phyloP scores from a whole-genome alignment of 2,888 invertebrate species.

The Pyrrhia umbra region DNA sequence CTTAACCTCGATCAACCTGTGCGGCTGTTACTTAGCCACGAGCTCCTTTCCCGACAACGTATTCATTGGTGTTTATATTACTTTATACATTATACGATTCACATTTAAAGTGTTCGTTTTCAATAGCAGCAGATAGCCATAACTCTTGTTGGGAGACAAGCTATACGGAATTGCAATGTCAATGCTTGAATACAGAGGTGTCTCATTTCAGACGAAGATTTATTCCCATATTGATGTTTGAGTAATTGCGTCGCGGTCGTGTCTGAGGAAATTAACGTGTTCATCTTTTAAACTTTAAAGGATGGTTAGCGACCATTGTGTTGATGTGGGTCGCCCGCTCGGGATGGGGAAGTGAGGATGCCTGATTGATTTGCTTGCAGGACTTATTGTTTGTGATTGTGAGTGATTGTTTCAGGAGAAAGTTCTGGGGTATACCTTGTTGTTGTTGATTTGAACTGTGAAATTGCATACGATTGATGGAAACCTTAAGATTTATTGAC shows the following conservation, averaged over 20 bases:
- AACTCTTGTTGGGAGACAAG: constrained; percentile 62
- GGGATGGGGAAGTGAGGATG: constrained; percentile 39
- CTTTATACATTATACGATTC: constrained; percentile 44
- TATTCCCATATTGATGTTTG: constrained; percentile 64
- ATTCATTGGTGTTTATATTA: constrained; percentile 27
- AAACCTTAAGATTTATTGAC: not conserved
- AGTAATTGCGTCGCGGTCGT: constrained; percentile 54
- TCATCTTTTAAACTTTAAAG: constrained; percentile 51
- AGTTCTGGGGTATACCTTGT: not conserved
- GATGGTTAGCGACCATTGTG: constrained; percentile 51
- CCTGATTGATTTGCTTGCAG: constrained; percentile 44
- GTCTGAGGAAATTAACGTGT: constrained; percentile 58
- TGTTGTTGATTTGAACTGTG: not conserved
- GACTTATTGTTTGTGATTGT: constrained; percentile 25
- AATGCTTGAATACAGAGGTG: constrained; percentile 62
- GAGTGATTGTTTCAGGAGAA: constrained; percentile 19
- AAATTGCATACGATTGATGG: not conserved
- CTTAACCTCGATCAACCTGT: no score
- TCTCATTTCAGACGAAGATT: constrained; percentile 62
- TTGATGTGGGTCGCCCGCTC: constrained; percentile 41
- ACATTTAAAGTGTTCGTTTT: constrained; percentile 58
- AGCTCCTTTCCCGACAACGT: constrained; percentile 20
- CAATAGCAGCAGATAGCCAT: constrained; percentile 55
- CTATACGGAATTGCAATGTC: constrained; percentile 66
- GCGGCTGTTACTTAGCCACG: no score